Base-by-base conservation (phyloP, 2,113 vertebrate species). In the Tyrannus savana region DNA sequence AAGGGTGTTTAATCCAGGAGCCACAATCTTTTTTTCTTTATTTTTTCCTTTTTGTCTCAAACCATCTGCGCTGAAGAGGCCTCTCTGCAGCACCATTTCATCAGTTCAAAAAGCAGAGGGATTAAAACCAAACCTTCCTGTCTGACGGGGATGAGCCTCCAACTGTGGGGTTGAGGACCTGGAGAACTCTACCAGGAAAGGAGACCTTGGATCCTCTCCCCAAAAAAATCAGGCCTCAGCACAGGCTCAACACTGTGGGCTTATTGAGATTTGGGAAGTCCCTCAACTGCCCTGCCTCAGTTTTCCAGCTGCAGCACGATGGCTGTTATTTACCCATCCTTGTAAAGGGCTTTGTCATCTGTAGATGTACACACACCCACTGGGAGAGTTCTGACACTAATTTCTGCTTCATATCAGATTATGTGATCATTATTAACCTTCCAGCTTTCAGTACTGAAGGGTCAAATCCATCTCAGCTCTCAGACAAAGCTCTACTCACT, bases 391-490 rank as follows among this genome's bases (percentile, higher is more conserved):
- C 86, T 77, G 89, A 92, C 95, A 87, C 73, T 95, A 95, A 96
- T 96, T 97, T 95, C 80, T 92, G 52, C 55, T 91, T 95, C 77
- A 49, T 90, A 95, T 94, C 74, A 78, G 90, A 91, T 95, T 78
- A 94, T 73, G 62, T 5, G 10, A 81, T 84, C 31, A 0, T 95
- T 84, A 96, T 92, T 95, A 89, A 93, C 76, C 90, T 85, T 77
- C 84, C 80, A 93, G 76, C 85, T 93, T 90, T 56, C 76, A 25
- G 37, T 30, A 47, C 33, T 76, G 84, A 77, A 84, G 82, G 64
- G 69, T 82, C 67, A 87, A 93, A 95, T 83, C 87, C 94, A 97
- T 89, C 90, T 95, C 87, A 87, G 69, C 24, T 79, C 15, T 87
- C 60, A 89, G 66, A 84, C 11, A 28, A 83, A 94, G 72, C 53